Percentiles rank a stretch among this genome's conserved stretches.
Evolutionary conservation across 2,113 vertebrate genomes (phyloP).

Genomic region (Mormoops blainvillei): DNA sequence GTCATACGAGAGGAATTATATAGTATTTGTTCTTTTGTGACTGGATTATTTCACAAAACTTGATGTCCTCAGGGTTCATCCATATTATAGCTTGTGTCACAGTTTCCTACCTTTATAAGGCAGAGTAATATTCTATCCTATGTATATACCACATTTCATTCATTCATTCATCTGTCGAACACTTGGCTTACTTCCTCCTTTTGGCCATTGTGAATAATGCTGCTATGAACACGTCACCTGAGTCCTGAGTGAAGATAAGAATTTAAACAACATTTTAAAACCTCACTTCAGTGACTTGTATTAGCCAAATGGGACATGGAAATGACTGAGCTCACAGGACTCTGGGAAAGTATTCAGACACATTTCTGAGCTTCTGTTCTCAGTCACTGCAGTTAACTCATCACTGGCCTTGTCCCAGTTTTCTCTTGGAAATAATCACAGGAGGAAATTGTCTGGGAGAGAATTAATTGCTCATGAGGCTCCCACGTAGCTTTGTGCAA

Average conservation of each 20-base stretch:
- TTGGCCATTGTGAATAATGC: neutral
- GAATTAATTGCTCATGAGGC: neutral
- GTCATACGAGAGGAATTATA: fast-evolving
- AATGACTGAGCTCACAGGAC: neutral
- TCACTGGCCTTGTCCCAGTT: neutral
- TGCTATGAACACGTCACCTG: neutral
- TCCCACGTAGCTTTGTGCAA: neutral
- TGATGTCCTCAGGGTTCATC: neutral
- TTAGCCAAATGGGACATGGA: neutral
- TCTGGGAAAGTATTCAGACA: neutral
- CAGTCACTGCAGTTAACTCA: neutral
- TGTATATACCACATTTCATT: neutral
- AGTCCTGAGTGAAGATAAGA: neutral
- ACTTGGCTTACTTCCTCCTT: neutral
- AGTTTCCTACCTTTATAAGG: neutral
- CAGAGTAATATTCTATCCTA: neutral
- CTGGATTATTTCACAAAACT: neutral
- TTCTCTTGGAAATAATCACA: neutral
- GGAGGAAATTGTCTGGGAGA: neutral
- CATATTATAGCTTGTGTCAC: neutral
- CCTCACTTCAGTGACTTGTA: neutral
- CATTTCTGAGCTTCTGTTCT: neutral
- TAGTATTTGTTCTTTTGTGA: neutral
- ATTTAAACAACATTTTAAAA: neutral
- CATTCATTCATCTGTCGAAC: neutral